Conservation (phyloP, 2,113 vertebrate genomes). For the Sula dactylatra region DNA sequence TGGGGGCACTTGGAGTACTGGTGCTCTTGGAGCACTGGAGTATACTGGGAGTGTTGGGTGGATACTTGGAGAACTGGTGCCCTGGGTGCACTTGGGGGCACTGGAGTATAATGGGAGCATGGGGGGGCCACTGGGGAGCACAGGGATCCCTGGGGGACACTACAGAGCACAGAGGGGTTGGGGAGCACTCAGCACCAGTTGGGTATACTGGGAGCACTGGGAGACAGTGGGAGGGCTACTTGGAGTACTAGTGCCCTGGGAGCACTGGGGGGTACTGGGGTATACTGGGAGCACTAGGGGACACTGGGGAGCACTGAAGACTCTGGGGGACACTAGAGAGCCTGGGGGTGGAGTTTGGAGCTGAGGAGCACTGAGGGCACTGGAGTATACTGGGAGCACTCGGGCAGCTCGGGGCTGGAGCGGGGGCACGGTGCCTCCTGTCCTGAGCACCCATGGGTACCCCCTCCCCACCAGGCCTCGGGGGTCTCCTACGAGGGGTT, state of each 20-base stretch:
- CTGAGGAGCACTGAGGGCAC: not conserved
- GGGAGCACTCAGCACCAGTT: too few relatives aligned
- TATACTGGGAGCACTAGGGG: not conserved
- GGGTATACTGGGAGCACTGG: not conserved
- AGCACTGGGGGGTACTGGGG: not conserved
- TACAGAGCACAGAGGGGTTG: not conserved
- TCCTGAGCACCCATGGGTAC: not conserved
- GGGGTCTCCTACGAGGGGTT: slow-evolving; percentile 69
- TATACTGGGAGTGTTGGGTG: not conserved
- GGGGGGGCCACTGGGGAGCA: too few relatives aligned
- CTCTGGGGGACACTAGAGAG: not conserved
- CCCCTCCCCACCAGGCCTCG: slow-evolving; percentile 40
- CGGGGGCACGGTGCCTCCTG: not conserved
- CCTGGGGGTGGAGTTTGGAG: not conserved
- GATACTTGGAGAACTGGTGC: not conserved
- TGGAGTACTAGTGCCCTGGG: too few relatives aligned
- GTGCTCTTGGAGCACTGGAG: not conserved
- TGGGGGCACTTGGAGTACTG: too few relatives aligned
- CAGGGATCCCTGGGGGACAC: too few relatives aligned
- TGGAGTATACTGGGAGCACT: not conserved
- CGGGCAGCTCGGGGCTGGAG: not conserved
- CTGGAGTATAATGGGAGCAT: not conserved
- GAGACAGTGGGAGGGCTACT: too few relatives aligned
- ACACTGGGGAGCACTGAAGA: not conserved
- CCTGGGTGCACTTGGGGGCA: not conserved